These are phyloP conservation scores for Aegypius monachus DNA, from an alignment of 2,113 vertebrate species.

Conservation along the genomic window DNA sequence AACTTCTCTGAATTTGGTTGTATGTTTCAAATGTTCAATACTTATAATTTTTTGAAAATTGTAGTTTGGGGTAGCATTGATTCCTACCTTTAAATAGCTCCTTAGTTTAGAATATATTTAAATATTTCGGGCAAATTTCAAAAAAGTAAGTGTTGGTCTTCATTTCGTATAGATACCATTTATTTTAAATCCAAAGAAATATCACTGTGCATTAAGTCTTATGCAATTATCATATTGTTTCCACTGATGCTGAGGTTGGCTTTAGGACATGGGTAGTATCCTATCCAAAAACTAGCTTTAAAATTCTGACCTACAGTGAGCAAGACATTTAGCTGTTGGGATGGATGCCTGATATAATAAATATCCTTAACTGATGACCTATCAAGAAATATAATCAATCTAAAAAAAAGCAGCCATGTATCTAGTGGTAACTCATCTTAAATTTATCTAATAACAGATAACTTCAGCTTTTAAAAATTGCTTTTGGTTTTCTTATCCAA, in stretches of 20 bases:
- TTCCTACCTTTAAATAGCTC: neutral
- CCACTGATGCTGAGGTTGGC: neutral
- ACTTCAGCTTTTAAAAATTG: neutral
- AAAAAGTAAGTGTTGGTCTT: neutral
- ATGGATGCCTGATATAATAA: neutral
- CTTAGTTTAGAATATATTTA: neutral
- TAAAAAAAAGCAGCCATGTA: neutral
- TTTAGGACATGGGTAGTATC: neutral
- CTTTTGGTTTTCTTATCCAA: neutral
- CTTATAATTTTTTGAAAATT: neutral
- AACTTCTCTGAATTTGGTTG: neutral
- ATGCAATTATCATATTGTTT: neutral
- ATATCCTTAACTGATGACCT: neutral
- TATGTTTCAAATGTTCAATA: neutral
- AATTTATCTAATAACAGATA: neutral
- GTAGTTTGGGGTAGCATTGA: neutral
- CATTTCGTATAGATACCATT: neutral
- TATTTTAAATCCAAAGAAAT: neutral
- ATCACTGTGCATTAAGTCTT: neutral
- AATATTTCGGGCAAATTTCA: neutral
- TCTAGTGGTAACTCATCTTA: neutral
- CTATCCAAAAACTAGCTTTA: neutral
- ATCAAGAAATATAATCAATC: neutral
- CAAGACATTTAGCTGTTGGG: neutral
- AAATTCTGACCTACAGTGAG: neutral